These are phyloP conservation scores for Thunnus albacares DNA, from an alignment of 2,797 vertebrate genomes.

Conservation along the genomic window DNA sequence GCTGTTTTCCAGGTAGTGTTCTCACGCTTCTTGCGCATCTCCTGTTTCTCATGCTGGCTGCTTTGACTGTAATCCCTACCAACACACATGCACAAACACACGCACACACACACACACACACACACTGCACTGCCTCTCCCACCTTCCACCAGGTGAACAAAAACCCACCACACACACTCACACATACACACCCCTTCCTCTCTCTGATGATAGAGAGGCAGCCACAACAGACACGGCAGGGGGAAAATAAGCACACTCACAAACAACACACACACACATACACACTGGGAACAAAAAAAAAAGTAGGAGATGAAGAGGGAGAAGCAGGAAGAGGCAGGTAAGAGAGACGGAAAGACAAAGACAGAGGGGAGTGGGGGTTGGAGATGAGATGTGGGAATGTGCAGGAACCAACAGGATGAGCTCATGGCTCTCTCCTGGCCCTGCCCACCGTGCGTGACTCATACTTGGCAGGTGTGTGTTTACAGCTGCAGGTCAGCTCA, in stretches of 20 bases:
- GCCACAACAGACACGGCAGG: slow-evolving; percentile 52
- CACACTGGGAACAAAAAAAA: not conserved
- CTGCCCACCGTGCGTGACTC: slow-evolving; percentile 75
- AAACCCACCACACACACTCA: slow-evolving; percentile 50
- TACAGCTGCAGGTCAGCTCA: slow-evolving; percentile 77
- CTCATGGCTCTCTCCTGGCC: slow-evolving; percentile 63
- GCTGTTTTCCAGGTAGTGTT: slow-evolving; percentile 82
- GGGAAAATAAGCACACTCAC: slow-evolving; percentile 44
- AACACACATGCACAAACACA: slow-evolving; percentile 42
- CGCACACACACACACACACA: slow-evolving; percentile 36
- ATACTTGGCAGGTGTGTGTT: slow-evolving; percentile 79
- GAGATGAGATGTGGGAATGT: slow-evolving; percentile 62
- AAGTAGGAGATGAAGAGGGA: slow-evolving; percentile 21
- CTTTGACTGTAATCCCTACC: slow-evolving; percentile 70
- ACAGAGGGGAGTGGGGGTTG: slow-evolving; percentile 9
- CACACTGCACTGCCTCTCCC: slow-evolving; percentile 48
- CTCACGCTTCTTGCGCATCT: slow-evolving; percentile 79
- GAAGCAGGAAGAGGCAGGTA: slow-evolving; percentile 53
- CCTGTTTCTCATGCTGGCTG: slow-evolving; percentile 77
- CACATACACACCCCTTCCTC: slow-evolving; percentile 69
- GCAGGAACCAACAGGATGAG: slow-evolving; percentile 71
- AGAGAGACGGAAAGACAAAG: slow-evolving; percentile 50
- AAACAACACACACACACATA: slow-evolving; percentile 33
- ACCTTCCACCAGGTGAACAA: slow-evolving; percentile 73
- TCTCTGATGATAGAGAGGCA: slow-evolving; percentile 68